Conservation (phyloP, 2,888 invertebrate genomes). For the Apoda limacodes region DNA sequence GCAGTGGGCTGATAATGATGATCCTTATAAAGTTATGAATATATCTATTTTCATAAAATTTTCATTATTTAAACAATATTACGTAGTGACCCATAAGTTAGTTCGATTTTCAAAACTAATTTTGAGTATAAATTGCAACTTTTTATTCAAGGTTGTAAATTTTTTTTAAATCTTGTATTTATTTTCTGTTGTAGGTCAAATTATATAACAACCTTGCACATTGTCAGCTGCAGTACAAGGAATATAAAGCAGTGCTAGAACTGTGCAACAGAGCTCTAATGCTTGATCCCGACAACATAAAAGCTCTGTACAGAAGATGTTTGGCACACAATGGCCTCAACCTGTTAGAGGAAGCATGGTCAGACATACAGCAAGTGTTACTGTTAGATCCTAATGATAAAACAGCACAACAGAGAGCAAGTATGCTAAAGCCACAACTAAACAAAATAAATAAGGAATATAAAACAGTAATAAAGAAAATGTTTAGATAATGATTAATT, state of each 20-base stretch:
- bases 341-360: constrained; percentile 75
- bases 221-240: constrained; percentile 78
- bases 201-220: constrained; percentile 87
- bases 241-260: constrained; percentile 74
- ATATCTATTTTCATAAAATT: too few relatives aligned
- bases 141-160: too few relatives aligned
- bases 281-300: constrained; percentile 82
- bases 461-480: constrained; percentile 67
- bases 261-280: constrained; percentile 83
- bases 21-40: too few relatives aligned
- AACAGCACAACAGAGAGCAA: constrained; percentile 70
- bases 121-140: too few relatives aligned
- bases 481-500: constrained; percentile 42
- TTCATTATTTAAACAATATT: too few relatives aligned
- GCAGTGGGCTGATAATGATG: too few relatives aligned
- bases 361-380: constrained; percentile 65
- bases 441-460: constrained; percentile 72
- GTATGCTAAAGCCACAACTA: constrained; percentile 64
- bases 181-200: constrained; percentile 61
- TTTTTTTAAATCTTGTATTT: too few relatives aligned
- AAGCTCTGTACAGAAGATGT: constrained; percentile 89
- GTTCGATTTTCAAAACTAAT: too few relatives aligned
- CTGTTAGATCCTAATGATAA: constrained; percentile 75
- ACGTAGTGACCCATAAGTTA: too few relatives aligned
- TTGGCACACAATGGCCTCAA: constrained; percentile 75